Evolutionary conservation across 2,888 invertebrate genomes (phyloP).

Genomic region (Hesperia comma): DNA sequence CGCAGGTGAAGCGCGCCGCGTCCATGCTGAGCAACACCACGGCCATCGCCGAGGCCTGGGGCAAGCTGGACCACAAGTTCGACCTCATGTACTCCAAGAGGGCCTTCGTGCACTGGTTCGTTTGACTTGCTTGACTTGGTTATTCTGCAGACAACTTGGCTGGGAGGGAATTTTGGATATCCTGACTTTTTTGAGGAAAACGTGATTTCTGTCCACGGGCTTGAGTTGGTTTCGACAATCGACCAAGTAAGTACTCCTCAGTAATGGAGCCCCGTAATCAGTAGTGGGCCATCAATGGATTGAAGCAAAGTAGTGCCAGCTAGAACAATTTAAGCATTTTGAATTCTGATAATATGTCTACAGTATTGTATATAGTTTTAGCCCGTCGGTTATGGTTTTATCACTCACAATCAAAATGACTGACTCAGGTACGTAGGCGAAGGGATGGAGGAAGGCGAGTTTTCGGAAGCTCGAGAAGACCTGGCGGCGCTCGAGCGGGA

Average conservation of each 20-base stretch:
- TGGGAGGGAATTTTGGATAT: neutral
- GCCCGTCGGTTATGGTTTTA: too few species aligned
- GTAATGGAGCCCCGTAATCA: too few species aligned
- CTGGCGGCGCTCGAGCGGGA: conserved; percentile 89
- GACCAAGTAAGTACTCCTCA: too few species aligned
- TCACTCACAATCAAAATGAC: too few species aligned
- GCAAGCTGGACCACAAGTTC: conserved; percentile 95
- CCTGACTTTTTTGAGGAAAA: too few species aligned
- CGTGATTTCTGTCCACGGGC: too few species aligned
- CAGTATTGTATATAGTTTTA: too few species aligned
- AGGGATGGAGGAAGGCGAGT: conserved; percentile 93
- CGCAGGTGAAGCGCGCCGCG: conserved; percentile 92
- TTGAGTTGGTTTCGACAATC: too few species aligned
- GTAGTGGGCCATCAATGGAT: too few species aligned
- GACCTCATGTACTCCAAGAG: conserved; percentile 97
- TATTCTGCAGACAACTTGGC: neutral
- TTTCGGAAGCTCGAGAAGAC: conserved; percentile 91
- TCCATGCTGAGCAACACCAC: conserved; percentile 97
- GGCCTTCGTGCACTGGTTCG: conserved; percentile 96
- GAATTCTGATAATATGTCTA: too few species aligned
- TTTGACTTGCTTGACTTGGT: neutral
- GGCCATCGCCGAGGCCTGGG: conserved; percentile 95
- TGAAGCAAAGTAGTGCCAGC: too few species aligned
- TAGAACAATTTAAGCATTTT: too few species aligned
- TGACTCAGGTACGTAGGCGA: conserved; percentile 88